Evolutionary conservation across 1,140 invertebrate species (phyloP).

Genomic region (Trinorchestia longiramus): DNA sequence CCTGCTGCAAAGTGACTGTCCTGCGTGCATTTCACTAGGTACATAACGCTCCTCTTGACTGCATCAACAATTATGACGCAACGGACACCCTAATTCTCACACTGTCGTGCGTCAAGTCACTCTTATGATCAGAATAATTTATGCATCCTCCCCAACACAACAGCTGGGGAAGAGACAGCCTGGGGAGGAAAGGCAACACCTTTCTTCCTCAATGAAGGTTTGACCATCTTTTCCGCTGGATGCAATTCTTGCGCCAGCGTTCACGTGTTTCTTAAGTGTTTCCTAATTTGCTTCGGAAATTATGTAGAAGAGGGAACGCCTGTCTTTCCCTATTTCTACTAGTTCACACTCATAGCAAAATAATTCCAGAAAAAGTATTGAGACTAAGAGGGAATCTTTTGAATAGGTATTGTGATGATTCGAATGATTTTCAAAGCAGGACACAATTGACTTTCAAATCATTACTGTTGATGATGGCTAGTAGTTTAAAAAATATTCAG

Average conservation of each 20-base stretch:
- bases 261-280: not conserved
- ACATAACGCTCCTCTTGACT: not conserved
- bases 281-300: not conserved
- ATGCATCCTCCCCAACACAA: conserved; percentile 36
- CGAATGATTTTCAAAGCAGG: not conserved
- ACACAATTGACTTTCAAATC: not conserved
- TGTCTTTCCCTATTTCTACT: not conserved
- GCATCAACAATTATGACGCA: not conserved
- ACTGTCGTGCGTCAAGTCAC: not conserved
- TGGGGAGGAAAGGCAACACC: not conserved
- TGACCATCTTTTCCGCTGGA: not conserved
- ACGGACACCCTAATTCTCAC: not conserved
- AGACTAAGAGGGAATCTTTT: not conserved
- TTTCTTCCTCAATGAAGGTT: conserved; percentile 21
- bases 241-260: not conserved
- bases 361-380: not conserved
- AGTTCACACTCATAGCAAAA: not conserved
- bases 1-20: not conserved
- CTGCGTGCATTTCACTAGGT: not conserved
- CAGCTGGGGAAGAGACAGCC: conserved; percentile 5
- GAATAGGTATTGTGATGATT: not conserved
- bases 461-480: too few relatives aligned
- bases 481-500: not conserved
- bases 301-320: not conserved
- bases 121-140: not conserved